Evolutionary conservation across 1,140 invertebrate species (phyloP).

Genomic region (Eueides isabella): DNA sequence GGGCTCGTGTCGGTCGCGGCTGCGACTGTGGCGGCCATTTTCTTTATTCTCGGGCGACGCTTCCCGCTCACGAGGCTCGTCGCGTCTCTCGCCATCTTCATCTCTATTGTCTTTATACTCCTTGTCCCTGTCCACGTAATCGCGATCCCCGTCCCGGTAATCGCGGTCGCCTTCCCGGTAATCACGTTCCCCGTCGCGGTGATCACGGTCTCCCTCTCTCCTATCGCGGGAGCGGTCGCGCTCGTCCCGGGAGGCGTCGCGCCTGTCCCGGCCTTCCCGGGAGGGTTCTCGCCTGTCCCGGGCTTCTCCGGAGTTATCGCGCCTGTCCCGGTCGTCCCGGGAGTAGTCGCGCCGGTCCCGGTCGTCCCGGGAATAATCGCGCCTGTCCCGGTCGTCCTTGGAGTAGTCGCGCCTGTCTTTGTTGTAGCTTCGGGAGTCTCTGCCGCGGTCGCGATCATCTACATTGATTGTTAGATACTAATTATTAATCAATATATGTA

Average conservation of each 20-base stretch:
- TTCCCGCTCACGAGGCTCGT: slow-evolving; percentile 37
- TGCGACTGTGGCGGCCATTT: slow-evolving; percentile 56
- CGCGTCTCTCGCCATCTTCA: slow-evolving; percentile 29
- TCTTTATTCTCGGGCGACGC: slow-evolving; percentile 34
- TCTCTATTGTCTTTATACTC: slow-evolving; percentile 56
- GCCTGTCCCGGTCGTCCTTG: slow-evolving; percentile 44
- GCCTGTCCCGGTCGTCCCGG: slow-evolving; percentile 48
- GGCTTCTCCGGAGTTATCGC: slow-evolving; percentile 55
- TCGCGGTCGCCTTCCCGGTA: slow-evolving; percentile 46
- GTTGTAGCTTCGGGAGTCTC: slow-evolving; percentile 69
- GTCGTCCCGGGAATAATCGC: slow-evolving; percentile 51
- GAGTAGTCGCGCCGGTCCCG: slow-evolving; percentile 65
- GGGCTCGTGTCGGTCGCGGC: slow-evolving; percentile 62
- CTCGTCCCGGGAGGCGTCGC: slow-evolving; percentile 56
- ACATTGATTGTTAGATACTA: background rate
- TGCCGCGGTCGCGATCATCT: slow-evolving; percentile 73
- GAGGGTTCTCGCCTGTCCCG: slow-evolving; percentile 49
- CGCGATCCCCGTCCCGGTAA: slow-evolving; percentile 21
- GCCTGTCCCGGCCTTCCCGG: slow-evolving; percentile 47
- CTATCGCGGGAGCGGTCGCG: slow-evolving; percentile 39
- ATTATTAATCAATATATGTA: no score
- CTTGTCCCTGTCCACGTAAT: slow-evolving; percentile 35
- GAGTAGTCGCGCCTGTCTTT: slow-evolving; percentile 58
- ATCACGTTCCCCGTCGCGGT: slow-evolving; percentile 38
- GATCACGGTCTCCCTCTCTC: slow-evolving; percentile 51